Evolutionary conservation across 2,888 invertebrate genomes (phyloP).

Genomic region (Corythucha ciliata): DNA sequence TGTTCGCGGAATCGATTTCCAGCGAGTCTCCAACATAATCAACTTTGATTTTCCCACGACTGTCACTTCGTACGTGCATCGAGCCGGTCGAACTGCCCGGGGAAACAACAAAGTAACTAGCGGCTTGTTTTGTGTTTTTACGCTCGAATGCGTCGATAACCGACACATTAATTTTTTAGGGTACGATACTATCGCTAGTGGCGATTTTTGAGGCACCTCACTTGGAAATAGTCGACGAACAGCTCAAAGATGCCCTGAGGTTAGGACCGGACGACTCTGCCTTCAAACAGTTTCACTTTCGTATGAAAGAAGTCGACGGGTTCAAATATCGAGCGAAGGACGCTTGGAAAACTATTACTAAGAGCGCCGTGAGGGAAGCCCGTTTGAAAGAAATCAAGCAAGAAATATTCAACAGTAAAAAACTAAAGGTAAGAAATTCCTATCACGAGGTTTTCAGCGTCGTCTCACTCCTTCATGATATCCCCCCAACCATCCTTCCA

Average conservation of each 20-base stretch:
- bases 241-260: conserved; percentile 52
- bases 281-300: not conserved
- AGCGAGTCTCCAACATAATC: conserved; percentile 91
- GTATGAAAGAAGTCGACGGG: conserved; percentile 86
- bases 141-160: no score
- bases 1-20: conserved; percentile 95
- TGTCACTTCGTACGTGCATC: conserved; percentile 84
- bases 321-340: conserved; percentile 91
- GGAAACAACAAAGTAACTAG: conserved; percentile 63
- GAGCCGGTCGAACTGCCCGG: conserved; percentile 86
- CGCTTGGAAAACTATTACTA: conserved; percentile 89
- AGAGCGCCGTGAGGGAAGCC: conserved; percentile 87
- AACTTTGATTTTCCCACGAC: conserved; percentile 97
- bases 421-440: conserved; percentile 58
- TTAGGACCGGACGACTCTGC: conserved; percentile 35
- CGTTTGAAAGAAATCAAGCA: conserved; percentile 89
- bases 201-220: conserved; percentile 64
- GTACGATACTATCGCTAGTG: conserved; percentile 82
- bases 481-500: no score
- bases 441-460: no score
- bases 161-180: conserved; percentile 49
- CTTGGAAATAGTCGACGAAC: conserved; percentile 65
- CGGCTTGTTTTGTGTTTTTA: no score
- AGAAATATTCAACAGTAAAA: conserved; percentile 86
- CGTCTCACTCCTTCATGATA: no score